phyloP scores from a whole-genome alignment of 1,140 invertebrate species.

The Zaprionus ornatus region DNA sequence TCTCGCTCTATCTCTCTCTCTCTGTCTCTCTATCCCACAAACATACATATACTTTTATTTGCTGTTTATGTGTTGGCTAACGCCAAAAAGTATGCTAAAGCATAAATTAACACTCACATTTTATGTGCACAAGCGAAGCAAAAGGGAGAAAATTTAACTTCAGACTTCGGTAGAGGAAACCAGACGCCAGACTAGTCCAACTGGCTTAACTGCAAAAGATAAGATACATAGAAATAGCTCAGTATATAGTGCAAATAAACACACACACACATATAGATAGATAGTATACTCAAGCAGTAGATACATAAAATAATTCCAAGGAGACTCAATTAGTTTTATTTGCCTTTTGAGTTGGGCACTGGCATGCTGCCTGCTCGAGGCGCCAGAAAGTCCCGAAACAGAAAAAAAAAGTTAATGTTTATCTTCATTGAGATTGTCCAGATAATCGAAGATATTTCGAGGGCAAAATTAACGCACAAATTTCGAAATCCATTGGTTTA shows the following conservation, averaged over 20 bases:
- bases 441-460: slow-evolving; percentile 40
- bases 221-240: slow-evolving; percentile 28
- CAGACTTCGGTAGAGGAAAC: slow-evolving; percentile 38
- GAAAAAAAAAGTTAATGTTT: slow-evolving; percentile 45
- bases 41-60: slow-evolving; percentile 28
- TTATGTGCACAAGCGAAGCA: slow-evolving; percentile 34
- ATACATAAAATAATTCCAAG: slow-evolving; percentile 35
- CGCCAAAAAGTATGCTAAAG: slow-evolving; percentile 40
- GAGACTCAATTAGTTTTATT: slow-evolving; percentile 74
- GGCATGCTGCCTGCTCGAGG: not conserved
- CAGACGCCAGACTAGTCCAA: slow-evolving; percentile 29
- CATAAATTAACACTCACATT: slow-evolving; percentile 80
- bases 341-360: slow-evolving; percentile 13
- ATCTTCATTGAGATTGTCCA: slow-evolving; percentile 47
- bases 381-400: slow-evolving; percentile 21
- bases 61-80: slow-evolving; percentile 38
- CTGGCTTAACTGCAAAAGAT: slow-evolving; percentile 52
- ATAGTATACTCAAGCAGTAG: slow-evolving; percentile 18
- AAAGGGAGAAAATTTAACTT: slow-evolving; percentile 35
- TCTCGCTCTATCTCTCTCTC: slow-evolving; percentile 18
- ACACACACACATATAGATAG: not conserved
- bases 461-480: slow-evolving; percentile 58
- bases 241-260: not conserved
- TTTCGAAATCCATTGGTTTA: slow-evolving; percentile 43
- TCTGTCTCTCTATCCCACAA: slow-evolving; percentile 1